These are phyloP conservation scores for Larimichthys crocea DNA, from an alignment of 2,113 vertebrate genomes.

Conservation along the genomic window DNA sequence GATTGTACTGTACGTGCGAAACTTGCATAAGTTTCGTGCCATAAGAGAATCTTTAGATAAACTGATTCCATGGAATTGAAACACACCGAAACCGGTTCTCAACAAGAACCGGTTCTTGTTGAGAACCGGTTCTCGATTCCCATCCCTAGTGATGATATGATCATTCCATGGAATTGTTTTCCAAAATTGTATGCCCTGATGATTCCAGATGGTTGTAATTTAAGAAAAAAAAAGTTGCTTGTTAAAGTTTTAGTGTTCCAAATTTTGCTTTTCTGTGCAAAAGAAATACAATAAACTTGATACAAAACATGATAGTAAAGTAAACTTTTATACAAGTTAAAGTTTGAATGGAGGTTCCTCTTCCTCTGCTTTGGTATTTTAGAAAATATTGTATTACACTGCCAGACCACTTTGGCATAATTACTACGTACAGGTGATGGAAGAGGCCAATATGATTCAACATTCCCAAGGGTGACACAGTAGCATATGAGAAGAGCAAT, in stretches of 20 bases:
- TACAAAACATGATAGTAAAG: background rate
- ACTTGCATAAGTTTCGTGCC: too few species aligned
- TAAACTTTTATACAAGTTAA: background rate
- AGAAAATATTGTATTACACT: constrained; percentile 30
- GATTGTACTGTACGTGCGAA: too few species aligned
- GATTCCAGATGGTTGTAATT: background rate
- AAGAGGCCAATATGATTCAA: constrained; percentile 35
- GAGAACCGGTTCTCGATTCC: too few species aligned
- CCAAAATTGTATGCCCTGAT: background rate
- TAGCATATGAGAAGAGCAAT: constrained; percentile 40
- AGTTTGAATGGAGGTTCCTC: constrained; percentile 7
- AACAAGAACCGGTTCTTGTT: too few species aligned
- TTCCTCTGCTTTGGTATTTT: constrained; percentile 4
- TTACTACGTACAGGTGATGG: constrained; percentile 44
- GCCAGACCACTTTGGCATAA: constrained; percentile 37
- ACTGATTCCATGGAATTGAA: too few species aligned
- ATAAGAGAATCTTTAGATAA: too few species aligned
- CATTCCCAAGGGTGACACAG: constrained; percentile 31
- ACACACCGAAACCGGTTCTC: too few species aligned
- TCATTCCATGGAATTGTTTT: background rate
- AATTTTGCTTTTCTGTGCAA: background rate
- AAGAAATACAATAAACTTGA: background rate
- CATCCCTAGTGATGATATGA: background rate
- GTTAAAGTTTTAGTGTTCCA: background rate
- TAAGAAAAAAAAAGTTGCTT: background rate